These are phyloP conservation scores for Elaeidobius kamerunicus DNA, from an alignment of 2,888 invertebrate species.

Conservation along the genomic window DNA sequence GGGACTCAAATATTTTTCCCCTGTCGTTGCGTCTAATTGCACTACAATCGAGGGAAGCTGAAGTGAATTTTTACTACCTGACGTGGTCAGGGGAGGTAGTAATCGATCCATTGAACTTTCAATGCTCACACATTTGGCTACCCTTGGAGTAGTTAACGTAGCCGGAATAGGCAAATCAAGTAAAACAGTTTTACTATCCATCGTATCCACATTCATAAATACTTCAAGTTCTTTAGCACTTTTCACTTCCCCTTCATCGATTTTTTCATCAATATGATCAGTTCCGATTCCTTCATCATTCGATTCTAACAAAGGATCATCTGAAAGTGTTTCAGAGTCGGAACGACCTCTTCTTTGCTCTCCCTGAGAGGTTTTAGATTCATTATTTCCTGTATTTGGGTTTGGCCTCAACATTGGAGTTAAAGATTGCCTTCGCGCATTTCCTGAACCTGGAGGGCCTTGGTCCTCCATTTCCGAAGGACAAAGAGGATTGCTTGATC, in stretches of 20 bases:
- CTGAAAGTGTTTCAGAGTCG: conserved; percentile 72
- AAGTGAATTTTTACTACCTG: conserved; percentile 49
- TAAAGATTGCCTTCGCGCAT: conserved; percentile 52
- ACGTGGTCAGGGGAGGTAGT: conserved; percentile 35
- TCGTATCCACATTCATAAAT: conserved; percentile 48
- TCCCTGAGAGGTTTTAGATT: conserved; percentile 14
- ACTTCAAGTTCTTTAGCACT: conserved; percentile 63
- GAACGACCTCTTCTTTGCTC: conserved; percentile 60
- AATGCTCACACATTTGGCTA: conserved; percentile 57
- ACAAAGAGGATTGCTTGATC: conserved; percentile 76
- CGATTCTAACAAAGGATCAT: conserved; percentile 67
- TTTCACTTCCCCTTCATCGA: conserved; percentile 65
- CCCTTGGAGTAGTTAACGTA: conserved; percentile 52
- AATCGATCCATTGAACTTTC: conserved; percentile 53
- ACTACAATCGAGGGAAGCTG: conserved; percentile 62
- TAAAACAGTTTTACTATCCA: conserved; percentile 45
- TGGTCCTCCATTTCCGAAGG: conserved; percentile 74
- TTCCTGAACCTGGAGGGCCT: conserved; percentile 55
- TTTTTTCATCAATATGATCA: conserved; percentile 66
- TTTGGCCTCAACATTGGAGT: conserved; percentile 60
- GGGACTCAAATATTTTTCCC: conserved; percentile 56
- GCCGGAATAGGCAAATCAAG: conserved; percentile 50
- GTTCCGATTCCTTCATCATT: conserved; percentile 78
- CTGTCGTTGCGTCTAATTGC: conserved; percentile 50
- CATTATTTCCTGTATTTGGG: conserved; percentile 38